A percentile compares a stretch with the other conserved stretches of the same genome.
Conservation (phyloP, 1,140 invertebrate genomes). For the Diorhabda elongata region DNA sequence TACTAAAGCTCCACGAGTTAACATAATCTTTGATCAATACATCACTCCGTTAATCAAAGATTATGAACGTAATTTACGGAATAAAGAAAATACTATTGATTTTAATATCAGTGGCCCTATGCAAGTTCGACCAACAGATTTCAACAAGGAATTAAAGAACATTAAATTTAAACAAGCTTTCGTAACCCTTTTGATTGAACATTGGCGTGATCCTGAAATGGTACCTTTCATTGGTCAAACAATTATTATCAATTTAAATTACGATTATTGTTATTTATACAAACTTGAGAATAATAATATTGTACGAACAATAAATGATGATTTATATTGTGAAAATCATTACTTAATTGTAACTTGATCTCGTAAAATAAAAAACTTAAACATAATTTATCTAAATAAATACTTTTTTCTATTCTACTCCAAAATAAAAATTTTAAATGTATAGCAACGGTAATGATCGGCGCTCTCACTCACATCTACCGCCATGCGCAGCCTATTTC, state of each 20-base stretch:
- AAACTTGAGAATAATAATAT: neutral
- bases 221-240: slow-evolving; percentile 6
- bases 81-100: too few species aligned
- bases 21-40: slow-evolving; percentile 9
- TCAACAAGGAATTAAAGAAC: slow-evolving; percentile 9
- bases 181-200: slow-evolving; percentile 24
- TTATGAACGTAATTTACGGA: too few species aligned
- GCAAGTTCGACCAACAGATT: slow-evolving; percentile 7
- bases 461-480: too few species aligned
- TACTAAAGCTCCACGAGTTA: slow-evolving; percentile 18
- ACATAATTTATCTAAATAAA: too few species aligned
- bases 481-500: too few species aligned
- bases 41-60: neutral
- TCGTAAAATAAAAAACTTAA: too few species aligned
- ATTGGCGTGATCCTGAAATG: slow-evolving; percentile 4
- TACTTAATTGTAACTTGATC: too few species aligned
- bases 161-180: slow-evolving; percentile 21
- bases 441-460: too few species aligned
- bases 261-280: slow-evolving; percentile 13
- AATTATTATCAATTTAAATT: slow-evolving; percentile 15
- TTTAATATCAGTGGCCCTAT: too few species aligned
- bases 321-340: slow-evolving; percentile 1
- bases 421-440: too few species aligned
- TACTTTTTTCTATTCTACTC: too few species aligned
- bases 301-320: neutral